Evolutionary conservation across 2,888 invertebrate genomes (phyloP), one percentile per base, ranked within the genome.

Genomic region (Tinea semifulvella): DNA sequence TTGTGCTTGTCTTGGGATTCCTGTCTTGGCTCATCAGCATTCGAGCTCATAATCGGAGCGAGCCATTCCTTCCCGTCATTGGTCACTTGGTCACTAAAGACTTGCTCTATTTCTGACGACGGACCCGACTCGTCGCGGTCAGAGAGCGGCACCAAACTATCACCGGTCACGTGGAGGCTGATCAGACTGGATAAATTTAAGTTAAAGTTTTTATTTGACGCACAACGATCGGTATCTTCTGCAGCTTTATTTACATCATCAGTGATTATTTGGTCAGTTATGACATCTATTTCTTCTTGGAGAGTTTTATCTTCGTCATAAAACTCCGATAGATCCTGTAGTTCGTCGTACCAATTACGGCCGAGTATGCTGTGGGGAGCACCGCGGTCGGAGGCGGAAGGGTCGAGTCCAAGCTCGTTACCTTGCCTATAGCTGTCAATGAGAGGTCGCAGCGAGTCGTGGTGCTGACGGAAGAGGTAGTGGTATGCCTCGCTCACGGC

Each of bases 51-150:
- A 61, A 61, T 79, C 74, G 69, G 63, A 51, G 60, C 55, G 49
- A 69, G 75, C 79, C 80, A 79, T 77, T 74, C 79, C 77, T 74
- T 72, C 45, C 69, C 68, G 67, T 79, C 63, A 63, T 61, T 60
- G 63, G 70, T 52, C 55, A 58, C 54, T 48, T 53, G 44, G 59
- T 53, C 58, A 54, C 49, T 44, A 48, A 26, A n/a, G 38, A 53
- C 49, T 48, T 60, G 65, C 10, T 73, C 74, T 55, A 61, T 50
- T 49, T 68, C 71, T 1, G 69, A 63, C 46, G 69, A 65, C 22
- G 56, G 56, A 44, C 57, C 68, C 42, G 56, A 55, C 45, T 72
- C 68, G 48, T 70, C 71, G 31, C 62, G 66, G 35, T 52, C 57
- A 2, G 63, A 57, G 22, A 52, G 38, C 3, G 61, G 65, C 19